Base-by-base conservation (phyloP, 2,888 invertebrate genomes). In the Gasteruption jaculator region DNA sequence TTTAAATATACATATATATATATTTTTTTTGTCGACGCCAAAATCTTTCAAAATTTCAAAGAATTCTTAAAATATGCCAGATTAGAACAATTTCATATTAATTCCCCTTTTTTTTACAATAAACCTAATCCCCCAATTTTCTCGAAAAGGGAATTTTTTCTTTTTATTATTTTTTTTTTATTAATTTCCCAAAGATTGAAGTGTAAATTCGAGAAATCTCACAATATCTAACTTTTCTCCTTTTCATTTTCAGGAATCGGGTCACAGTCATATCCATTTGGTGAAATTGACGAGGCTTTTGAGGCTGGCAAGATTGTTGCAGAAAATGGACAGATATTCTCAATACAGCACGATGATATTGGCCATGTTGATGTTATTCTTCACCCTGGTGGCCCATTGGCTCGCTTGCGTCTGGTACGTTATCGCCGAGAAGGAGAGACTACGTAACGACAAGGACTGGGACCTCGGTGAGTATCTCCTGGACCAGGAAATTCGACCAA, bases 321-420 rank as follows among this genome's bases (percentile, higher is more conserved):
- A 94, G 76, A 95, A 95, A 76, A 90, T 95, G 82, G 95, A 95
- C 74, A 81, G 94, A 63, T 95, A 94, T 73, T 92, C 92, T 7
- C 94, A 95, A 73, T 94, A 95, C 74, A 91, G 91, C 50, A 91
- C 92, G 40, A 85, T 95, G 73, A 93, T 96, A 60, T 77, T 95
- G 52, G 91, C 93, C 8, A 78, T 96, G 48, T 77, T 95, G 59
- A 94, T 96, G 93, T 79, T 93, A 41, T 91, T 88, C 58, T 96
- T 95, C 74, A 88, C 91, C 29, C 76, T 95, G 56, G 85, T 93
- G 38, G 94, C 95, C 3, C 95, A 96, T 72, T 95, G 95, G 95
- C 76, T 95, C 48, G 95, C 95, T 10, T 95, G 95, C 72, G 84
- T 95, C 58, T 96, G 95, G 95, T 95, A 89, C 73, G 90, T 92